Evolutionary conservation across 2,113 vertebrate species (phyloP), one percentile per base, ranked within the genome.

Genomic region (Hippotragus niger): DNA sequence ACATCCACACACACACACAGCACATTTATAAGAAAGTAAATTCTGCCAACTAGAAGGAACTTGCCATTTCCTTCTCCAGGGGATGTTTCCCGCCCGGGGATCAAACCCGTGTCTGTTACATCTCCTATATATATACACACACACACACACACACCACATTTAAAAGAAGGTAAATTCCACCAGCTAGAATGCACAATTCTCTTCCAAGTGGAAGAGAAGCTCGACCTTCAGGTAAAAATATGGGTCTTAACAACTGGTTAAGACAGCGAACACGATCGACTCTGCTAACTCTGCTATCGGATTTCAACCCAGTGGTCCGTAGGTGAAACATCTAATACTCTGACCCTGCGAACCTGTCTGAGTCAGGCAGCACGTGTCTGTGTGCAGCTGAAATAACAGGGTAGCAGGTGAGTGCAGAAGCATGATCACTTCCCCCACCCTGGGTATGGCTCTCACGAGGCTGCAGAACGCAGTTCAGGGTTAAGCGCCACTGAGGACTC

Each of bases 261-360:
- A 95, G 95, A 92, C 78, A 97, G 96, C 74, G 91, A 97, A n/a
- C 62, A 36, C 5, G 27, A 57, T 95, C 62, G 15, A 81, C 81
- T 90, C 86, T 82, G 83, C 67, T 97, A 8, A 7, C 7, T 64
- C 31, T 64, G 0, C 62, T 33, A 8, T 0, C 16, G 78, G 29
- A 93, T 55, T 97, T 93, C 82, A 96, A 21, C 4, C 9, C 94
- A 12, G 7, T 52, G 96, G 62, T 71, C n/a, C 27, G n/a, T 80
- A 45, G 64, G 78, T 25, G 71, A 92, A 94, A 81, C 33, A 67
- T n/a, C 29, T 92, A 91, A 71, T 36, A 8, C 45, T 17, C 31
- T 15, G 88, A 29, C 71, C 82, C 7, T 7, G 74, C 4, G 93
- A 95, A 94, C 43, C 6, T 50, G 25, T 43, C 3, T 76, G 43